These are phyloP conservation scores for Celastrina argiolus DNA, from an alignment of 2,888 invertebrate genomes.

Conservation along the genomic window DNA sequence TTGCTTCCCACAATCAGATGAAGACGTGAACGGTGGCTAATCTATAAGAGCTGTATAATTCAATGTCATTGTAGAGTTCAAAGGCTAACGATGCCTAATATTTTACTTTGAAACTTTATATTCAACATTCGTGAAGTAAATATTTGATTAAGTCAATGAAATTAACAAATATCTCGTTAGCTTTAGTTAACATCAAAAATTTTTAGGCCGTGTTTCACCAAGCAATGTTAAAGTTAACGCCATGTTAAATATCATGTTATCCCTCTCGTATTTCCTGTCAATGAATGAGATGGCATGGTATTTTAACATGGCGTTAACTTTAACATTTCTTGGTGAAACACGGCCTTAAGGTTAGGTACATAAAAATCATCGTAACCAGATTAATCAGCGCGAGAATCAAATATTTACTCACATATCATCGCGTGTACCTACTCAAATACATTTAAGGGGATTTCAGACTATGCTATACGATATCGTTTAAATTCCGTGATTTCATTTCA, in stretches of 20 bases:
- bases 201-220: too few species aligned
- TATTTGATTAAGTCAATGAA: not conserved
- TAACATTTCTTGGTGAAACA: too few species aligned
- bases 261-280: too few species aligned
- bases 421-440: not conserved
- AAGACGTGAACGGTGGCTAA: slow-evolving; percentile 31
- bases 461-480: too few species aligned
- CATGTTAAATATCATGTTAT: too few species aligned
- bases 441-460: too few species aligned
- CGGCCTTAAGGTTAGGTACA: not conserved
- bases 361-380: not conserved
- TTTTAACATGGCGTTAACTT: too few species aligned
- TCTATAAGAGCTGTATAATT: slow-evolving; percentile 35
- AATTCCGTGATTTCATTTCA: too few species aligned
- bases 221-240: too few species aligned
- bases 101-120: not conserved
- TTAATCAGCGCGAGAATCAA: not conserved
- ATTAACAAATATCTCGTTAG: not conserved
- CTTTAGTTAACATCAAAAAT: too few species aligned
- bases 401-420: not conserved
- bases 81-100: not conserved
- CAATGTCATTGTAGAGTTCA: slow-evolving; percentile 27
- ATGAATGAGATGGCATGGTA: too few species aligned
- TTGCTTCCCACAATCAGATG: slow-evolving; percentile 37
- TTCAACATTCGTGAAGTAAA: not conserved